Conservation (phyloP, 2,113 vertebrate species). For the Tupaia chinensis region DNA sequence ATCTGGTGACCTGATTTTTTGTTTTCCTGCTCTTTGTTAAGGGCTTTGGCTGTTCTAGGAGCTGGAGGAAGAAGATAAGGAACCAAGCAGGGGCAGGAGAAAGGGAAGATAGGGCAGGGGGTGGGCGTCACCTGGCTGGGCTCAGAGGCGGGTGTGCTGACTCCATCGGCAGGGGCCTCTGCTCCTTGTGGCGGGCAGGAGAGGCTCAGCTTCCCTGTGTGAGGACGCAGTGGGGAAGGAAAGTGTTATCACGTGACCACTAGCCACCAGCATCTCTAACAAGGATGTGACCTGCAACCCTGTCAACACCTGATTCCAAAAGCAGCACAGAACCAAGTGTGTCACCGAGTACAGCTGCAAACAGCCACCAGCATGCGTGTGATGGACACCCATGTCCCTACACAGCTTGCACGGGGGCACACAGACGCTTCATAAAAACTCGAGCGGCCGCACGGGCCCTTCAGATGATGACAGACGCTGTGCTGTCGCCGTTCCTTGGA, state of each 20-base stretch:
- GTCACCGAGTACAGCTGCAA: neutral
- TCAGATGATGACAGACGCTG: neutral
- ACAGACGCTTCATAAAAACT: neutral
- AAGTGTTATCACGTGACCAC: neutral
- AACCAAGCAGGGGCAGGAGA: neutral
- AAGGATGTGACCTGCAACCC: neutral
- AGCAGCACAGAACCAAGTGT: neutral
- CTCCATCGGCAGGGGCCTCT: neutral
- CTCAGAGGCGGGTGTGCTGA: neutral
- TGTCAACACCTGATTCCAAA: no score
- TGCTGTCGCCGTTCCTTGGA: no score
- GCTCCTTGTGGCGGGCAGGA: neutral
- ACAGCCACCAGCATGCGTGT: neutral
- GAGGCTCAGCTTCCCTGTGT: neutral
- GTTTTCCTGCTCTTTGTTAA: constrained; percentile 69
- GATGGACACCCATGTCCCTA: neutral
- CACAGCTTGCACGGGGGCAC: neutral
- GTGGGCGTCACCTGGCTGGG: neutral
- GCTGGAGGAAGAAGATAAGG: constrained; percentile 19
- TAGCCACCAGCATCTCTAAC: neutral
- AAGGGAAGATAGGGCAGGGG: neutral
- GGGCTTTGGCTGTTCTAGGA: constrained; percentile 26
- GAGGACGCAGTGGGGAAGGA: neutral
- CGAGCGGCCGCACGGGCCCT: neutral
- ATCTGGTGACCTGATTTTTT: constrained; percentile 76